phyloP scores from a whole-genome alignment of 2,113 vertebrate species.

The Chauna torquata region DNA sequence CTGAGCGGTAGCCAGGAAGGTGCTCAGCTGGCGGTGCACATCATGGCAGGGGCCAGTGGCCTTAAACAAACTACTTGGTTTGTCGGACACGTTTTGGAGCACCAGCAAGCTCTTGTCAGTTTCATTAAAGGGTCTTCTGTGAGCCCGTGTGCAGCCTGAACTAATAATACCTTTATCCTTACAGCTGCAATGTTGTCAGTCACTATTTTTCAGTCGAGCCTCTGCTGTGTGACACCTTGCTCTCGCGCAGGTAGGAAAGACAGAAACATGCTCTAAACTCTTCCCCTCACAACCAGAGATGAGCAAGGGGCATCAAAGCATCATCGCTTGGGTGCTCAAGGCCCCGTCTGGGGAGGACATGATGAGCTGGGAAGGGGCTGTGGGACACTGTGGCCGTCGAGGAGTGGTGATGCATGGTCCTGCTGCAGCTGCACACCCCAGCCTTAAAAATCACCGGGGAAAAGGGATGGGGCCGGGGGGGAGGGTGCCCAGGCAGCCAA shows the following conservation, averaged over 20 bases:
- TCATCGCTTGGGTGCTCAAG: not conserved
- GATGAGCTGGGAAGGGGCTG: not conserved
- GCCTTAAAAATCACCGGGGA: not conserved
- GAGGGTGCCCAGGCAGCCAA: rapidly evolving
- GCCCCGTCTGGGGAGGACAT: not conserved
- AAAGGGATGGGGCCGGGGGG: not conserved
- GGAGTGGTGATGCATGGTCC: no score
- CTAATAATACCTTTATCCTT: not conserved
- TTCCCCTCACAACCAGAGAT: not conserved
- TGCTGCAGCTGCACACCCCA: rapidly evolving
- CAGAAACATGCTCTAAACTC: not conserved
- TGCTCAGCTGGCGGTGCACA: rapidly evolving
- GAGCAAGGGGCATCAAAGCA: not conserved
- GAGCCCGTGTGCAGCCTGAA: not conserved
- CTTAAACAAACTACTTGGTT: not conserved
- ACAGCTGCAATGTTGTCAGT: not conserved
- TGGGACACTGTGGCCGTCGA: rapidly evolving
- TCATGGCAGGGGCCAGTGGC: not conserved
- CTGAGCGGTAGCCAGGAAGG: not conserved
- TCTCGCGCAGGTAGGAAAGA: rapidly evolving
- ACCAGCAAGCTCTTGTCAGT: not conserved
- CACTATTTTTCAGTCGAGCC: not conserved
- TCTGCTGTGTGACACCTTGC: not conserved
- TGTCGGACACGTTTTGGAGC: not conserved
- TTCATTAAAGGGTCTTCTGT: not conserved